Percentiles rank a stretch among this genome's conserved stretches.
These are phyloP conservation scores for Battus philenor DNA, from an alignment of 1,140 invertebrate genomes.

Conservation along the genomic window DNA sequence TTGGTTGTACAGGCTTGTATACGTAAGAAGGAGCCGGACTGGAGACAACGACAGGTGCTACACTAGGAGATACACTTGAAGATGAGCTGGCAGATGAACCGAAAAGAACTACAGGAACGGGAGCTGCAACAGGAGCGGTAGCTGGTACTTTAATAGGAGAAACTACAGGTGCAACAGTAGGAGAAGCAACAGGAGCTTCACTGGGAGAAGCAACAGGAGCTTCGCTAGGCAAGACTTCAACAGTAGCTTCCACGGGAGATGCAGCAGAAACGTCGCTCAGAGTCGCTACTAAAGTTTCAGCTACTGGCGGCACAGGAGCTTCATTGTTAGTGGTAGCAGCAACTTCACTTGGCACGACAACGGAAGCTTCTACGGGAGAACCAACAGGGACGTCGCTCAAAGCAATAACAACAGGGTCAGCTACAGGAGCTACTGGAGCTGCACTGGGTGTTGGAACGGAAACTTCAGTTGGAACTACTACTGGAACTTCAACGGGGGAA, in stretches of 20 bases:
- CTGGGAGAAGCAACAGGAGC: background rate
- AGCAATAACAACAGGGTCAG: conserved; percentile 39
- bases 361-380: no score
- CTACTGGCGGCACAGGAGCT: no score
- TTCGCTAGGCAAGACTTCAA: background rate
- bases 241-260: background rate
- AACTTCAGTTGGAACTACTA: conserved; percentile 3
- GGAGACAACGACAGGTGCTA: conserved; percentile 11
- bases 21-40: conserved; percentile 40
- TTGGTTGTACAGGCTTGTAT: conserved; percentile 5
- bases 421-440: conserved; percentile 25
- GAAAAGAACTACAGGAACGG: background rate
- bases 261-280: background rate
- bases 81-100: background rate
- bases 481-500: background rate
- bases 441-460: background rate
- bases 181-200: conserved; percentile 4
- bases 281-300: no score
- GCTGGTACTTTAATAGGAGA: background rate
- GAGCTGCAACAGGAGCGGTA: background rate
- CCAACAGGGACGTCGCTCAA: no score
- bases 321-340: no score
- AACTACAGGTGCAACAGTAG: conserved; percentile 4
- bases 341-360: no score
- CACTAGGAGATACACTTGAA: conserved; percentile 3